Base-by-base conservation (phyloP, 2,113 vertebrate species). In the Carassius gibelio region DNA sequence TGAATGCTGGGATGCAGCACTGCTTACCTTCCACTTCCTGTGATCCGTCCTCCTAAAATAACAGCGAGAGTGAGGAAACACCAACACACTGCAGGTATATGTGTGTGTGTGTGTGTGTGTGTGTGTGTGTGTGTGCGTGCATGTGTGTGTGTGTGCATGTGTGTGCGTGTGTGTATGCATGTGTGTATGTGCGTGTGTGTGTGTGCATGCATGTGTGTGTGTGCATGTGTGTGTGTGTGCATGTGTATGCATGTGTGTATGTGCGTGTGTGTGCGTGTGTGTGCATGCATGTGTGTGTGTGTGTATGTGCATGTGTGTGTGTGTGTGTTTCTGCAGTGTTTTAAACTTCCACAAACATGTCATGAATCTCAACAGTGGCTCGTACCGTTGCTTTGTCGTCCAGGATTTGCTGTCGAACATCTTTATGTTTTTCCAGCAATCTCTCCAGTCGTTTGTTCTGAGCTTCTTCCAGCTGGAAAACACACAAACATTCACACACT, bases 381-480 rank as follows among this genome's bases (percentile, higher is more conserved):
- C 90, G 92, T 96, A 99, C 98, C 97, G 99, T 98, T 71, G 97
- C 97, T 85, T 97, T 97, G 89, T 99, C 98, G 62, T 99, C 98
- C 93, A 99, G 89, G 88, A 99, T 99, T 89, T 99, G 98, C 90
- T 98, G 97, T n/a, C 95, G 96, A n/a, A 97, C 95, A 83, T 98
- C 97, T 90, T 99, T 97, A 87, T 99, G 98, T 91, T 97, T 97
- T 88, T 99, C 97, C 66, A 96, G 90, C 1, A 99, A 94, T 84
- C 96, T 97, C 91, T 99, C 97, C 82, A 98, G 97, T 38, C 98
- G 94, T 94, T 99, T 99, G 89, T 93, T 95, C 90, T 99, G 98
- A 69, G 98, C 97, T 17, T 99, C 98, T 92, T 99, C 98, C 95
- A 99, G 90, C 98, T 99, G 42, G 1, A 42, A 2, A 66, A 79